Conservation (phyloP, 2,113 vertebrate genomes). For the Silurus glanis region DNA sequence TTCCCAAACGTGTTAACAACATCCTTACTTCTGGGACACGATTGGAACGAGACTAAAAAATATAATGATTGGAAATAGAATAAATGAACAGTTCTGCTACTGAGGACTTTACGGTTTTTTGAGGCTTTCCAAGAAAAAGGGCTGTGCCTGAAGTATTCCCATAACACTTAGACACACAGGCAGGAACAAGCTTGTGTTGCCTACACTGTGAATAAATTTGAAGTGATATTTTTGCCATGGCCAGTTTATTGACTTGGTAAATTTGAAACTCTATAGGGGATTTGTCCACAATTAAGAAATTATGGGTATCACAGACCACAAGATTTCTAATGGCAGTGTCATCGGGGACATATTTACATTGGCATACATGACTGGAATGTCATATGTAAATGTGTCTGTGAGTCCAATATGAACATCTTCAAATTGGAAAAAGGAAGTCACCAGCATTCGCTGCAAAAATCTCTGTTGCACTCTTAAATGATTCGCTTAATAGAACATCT, state of each 20-base stretch:
- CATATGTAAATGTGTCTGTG: background rate
- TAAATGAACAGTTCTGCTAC: constrained; percentile 14
- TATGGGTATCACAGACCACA: background rate
- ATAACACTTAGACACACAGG: background rate
- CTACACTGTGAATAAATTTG: constrained; percentile 22
- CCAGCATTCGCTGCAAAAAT: background rate
- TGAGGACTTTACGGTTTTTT: constrained; percentile 1
- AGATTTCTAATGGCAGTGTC: background rate
- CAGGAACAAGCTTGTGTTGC: constrained; percentile 28
- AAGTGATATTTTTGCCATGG: constrained; percentile 35
- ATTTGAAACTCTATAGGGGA: background rate
- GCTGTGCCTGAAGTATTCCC: constrained; percentile 7
- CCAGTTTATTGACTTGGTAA: constrained; percentile 24
- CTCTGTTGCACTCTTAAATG: background rate
- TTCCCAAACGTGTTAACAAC: constrained; percentile 32
- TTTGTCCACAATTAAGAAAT: constrained; percentile 8
- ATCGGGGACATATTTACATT: background rate
- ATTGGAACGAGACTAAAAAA: constrained; percentile 20
- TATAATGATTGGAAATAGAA: constrained; percentile 12
- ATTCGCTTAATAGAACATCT: background rate
- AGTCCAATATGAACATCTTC: background rate
- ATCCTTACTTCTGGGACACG: constrained; percentile 8
- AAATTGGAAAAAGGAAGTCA: background rate
- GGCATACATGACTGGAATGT: background rate
- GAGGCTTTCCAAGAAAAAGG: constrained; percentile 24